Evolutionary conservation across 2,888 invertebrate species (phyloP).

Genomic region (Heliconius sara): DNA sequence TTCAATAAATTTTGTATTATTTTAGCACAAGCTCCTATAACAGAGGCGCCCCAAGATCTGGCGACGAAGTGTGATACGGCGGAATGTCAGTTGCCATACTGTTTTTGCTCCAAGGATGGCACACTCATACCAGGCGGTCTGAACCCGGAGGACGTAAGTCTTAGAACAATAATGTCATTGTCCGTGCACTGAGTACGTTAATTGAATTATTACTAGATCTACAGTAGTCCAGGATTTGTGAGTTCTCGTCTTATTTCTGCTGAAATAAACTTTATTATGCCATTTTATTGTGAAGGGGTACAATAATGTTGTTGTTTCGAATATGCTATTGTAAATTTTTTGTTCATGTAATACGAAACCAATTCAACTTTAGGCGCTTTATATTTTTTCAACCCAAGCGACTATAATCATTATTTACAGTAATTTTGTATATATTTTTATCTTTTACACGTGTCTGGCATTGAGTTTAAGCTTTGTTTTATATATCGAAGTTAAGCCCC

Average conservation of each 20-base stretch:
- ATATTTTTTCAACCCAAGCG: too few relatives aligned
- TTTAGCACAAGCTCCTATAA: constrained; percentile 90
- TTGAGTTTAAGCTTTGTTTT: not conserved
- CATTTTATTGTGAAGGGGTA: not conserved
- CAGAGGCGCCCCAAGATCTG: constrained; percentile 91
- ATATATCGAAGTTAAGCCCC: not conserved
- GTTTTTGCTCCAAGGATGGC: constrained; percentile 96
- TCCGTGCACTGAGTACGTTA: constrained; percentile 36
- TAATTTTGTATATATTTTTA: not conserved
- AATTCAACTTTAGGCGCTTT: too few relatives aligned
- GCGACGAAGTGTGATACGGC: constrained; percentile 91
- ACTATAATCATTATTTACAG: too few relatives aligned
- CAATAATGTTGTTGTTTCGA: not conserved
- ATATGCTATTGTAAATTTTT: too few relatives aligned
- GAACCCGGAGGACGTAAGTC: constrained; percentile 90
- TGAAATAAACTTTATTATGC: constrained; percentile 9
- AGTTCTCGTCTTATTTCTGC: constrained; percentile 23
- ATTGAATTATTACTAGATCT: constrained; percentile 42
- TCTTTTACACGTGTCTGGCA: not conserved
- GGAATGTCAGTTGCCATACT: constrained; percentile 92
- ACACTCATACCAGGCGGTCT: constrained; percentile 93
- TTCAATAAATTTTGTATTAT: constrained; percentile 2
- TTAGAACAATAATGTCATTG: constrained; percentile 37
- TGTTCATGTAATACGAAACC: too few relatives aligned
- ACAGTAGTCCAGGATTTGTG: constrained; percentile 24